A percentile compares a stretch with the other conserved stretches of the same genome.
Evolutionary conservation across 1,140 invertebrate species (phyloP).

Genomic region (Papilio helenus): DNA sequence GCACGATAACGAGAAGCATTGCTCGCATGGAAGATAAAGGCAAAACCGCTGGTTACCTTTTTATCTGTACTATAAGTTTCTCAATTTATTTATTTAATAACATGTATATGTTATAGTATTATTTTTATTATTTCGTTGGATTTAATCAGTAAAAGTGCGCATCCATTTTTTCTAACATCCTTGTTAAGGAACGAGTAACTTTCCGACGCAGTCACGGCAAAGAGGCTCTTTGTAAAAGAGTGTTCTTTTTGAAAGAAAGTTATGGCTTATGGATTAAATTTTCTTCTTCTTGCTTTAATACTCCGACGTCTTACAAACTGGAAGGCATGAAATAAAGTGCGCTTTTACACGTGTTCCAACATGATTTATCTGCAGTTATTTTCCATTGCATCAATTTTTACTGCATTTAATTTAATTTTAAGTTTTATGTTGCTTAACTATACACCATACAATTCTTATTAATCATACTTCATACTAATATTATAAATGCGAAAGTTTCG

Average conservation of each 20-base stretch:
- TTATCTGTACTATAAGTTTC: too few relatives aligned
- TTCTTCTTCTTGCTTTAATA: conserved; percentile 62
- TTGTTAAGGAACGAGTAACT: conserved; percentile 54
- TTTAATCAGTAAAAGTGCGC: neutral
- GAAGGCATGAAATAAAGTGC: conserved; percentile 27
- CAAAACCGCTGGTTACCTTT: too few relatives aligned
- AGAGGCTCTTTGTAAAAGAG: conserved; percentile 69
- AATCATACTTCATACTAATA: too few relatives aligned
- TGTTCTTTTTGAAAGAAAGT: conserved; percentile 74
- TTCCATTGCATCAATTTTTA: neutral
- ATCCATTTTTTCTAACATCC: conserved; percentile 38
- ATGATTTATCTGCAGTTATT: neutral
- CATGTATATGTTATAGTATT: neutral
- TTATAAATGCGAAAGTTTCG: too few relatives aligned
- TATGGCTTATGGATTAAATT: conserved; percentile 77
- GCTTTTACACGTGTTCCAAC: conserved; percentile 31
- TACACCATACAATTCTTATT: too few relatives aligned
- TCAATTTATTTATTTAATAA: conserved; percentile 12
- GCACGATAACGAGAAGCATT: too few relatives aligned
- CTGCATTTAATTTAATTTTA: neutral
- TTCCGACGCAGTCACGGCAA: conserved; percentile 75
- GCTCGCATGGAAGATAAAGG: too few relatives aligned
- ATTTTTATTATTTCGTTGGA: neutral
- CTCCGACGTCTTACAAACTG: conserved; percentile 48
- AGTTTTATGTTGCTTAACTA: too few relatives aligned